Conservation (phyloP, 2,797 vertebrate genomes). For the Danio albolineatus region DNA sequence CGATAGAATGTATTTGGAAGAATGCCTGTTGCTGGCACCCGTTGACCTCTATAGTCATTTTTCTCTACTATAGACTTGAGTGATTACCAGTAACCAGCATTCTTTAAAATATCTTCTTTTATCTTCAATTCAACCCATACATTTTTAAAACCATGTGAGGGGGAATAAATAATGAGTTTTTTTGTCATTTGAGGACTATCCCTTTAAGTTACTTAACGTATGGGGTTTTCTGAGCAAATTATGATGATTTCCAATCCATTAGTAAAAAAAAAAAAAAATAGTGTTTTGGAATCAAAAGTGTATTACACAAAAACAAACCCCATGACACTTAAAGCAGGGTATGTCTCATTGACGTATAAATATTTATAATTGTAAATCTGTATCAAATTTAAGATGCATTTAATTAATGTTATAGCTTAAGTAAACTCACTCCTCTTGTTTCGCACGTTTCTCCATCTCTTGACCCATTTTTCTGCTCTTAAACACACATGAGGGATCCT, state of each 20-base stretch:
- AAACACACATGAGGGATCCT: slow-evolving; percentile 41
- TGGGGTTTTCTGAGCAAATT: not conserved
- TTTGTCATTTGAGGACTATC: too few species aligned
- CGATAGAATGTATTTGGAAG: too few species aligned
- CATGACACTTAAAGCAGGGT: not conserved
- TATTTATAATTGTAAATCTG: too few species aligned
- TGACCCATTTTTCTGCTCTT: slow-evolving; percentile 28
- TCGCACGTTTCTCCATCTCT: not conserved
- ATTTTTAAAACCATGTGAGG: too few species aligned
- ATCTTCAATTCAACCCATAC: too few species aligned
- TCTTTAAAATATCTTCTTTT: too few species aligned
- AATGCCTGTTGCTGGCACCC: too few species aligned
- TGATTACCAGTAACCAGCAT: too few species aligned
- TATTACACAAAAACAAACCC: not conserved
- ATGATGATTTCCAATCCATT: not conserved
- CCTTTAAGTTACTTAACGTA: too few species aligned
- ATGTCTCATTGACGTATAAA: slow-evolving; percentile 1
- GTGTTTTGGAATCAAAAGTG: not conserved
- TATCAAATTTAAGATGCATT: not conserved
- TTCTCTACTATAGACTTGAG: too few species aligned
- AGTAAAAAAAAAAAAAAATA: not conserved
- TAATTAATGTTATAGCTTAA: not conserved
- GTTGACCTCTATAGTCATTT: too few species aligned
- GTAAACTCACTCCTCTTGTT: not conserved
- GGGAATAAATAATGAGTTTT: too few species aligned